Evolutionary conservation across 2,113 vertebrate species (phyloP).

Genomic region (Carassius carassius): DNA sequence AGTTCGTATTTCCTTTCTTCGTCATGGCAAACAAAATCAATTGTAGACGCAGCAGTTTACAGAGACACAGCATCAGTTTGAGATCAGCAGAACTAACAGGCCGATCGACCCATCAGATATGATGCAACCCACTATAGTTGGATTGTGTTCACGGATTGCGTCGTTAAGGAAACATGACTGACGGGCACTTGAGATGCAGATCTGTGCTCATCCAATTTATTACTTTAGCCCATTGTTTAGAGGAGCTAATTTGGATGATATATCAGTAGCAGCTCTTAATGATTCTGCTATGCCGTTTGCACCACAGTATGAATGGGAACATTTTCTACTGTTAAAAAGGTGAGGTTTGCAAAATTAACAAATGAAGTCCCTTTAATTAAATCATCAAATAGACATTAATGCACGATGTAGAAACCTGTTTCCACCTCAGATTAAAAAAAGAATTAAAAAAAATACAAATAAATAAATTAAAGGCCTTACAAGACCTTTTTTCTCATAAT

Average conservation of each 20-base stretch:
- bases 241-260: neutral
- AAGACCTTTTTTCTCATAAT: too few relatives aligned
- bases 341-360: neutral
- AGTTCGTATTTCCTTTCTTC: conserved; percentile 44
- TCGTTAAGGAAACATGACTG: conserved; percentile 39
- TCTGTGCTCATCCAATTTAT: neutral
- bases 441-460: too few relatives aligned
- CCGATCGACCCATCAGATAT: neutral
- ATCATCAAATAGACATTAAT: neutral
- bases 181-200: neutral
- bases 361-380: neutral
- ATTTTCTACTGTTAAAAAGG: neutral
- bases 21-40: conserved; percentile 42
- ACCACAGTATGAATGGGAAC: neutral
- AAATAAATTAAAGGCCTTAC: too few relatives aligned
- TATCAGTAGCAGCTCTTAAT: neutral
- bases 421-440: neutral
- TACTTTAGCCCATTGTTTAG: neutral
- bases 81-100: conserved; percentile 43
- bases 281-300: neutral
- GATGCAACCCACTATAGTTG: neutral
- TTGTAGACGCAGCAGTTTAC: conserved; percentile 45
- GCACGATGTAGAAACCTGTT: neutral
- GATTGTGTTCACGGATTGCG: neutral
- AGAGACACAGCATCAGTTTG: conserved; percentile 20